Evolutionary conservation across 53 echinoderm and acorn worm species (phyloP).

Genomic region (Echinarachnius parma): DNA sequence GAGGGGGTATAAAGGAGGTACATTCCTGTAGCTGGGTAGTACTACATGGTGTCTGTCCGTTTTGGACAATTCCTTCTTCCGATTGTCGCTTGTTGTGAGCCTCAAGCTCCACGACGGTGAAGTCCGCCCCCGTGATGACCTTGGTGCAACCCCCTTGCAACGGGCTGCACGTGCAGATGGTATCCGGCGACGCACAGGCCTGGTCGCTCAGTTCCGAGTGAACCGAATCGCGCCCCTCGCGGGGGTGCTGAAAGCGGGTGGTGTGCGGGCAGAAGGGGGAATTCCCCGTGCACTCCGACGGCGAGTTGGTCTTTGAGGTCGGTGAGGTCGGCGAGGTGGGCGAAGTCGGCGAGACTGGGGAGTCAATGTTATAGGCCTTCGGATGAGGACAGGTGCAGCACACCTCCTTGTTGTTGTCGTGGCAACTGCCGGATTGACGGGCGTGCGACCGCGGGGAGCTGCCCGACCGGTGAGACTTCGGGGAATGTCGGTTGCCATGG

Average conservation of each 20-base stretch:
- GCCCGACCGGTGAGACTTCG: slow-evolving; percentile 46
- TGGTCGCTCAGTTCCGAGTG: slow-evolving; percentile 32
- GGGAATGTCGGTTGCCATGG: slow-evolving; percentile 52
- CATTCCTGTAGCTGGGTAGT: neutral
- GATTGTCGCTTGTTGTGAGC: slow-evolving; percentile 36
- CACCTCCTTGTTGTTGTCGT: slow-evolving; percentile 45
- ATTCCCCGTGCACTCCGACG: slow-evolving; percentile 70
- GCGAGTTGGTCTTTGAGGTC: slow-evolving; percentile 41
- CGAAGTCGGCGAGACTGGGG: slow-evolving; percentile 40
- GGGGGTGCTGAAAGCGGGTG: slow-evolving; percentile 57
- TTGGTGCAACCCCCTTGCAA: slow-evolving; percentile 7
- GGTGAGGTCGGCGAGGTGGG: too few relatives aligned
- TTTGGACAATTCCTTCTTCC: neutral
- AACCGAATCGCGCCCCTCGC: slow-evolving; percentile 11
- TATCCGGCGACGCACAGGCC: neutral
- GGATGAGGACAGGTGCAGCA: slow-evolving; percentile 76
- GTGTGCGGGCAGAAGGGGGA: slow-evolving; percentile 85
- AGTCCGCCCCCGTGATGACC: slow-evolving; percentile 44
- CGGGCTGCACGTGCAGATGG: slow-evolving; percentile 37
- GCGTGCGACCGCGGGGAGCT: slow-evolving; percentile 51
- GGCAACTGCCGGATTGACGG: slow-evolving; percentile 39
- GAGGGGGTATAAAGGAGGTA: slow-evolving; percentile 8
- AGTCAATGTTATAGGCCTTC: slow-evolving; percentile 48
- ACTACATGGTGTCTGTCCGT: slow-evolving; percentile 25
- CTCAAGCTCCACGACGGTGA: slow-evolving; percentile 37